Percentiles rank a stretch among this genome's conserved stretches.
phyloP scores from a whole-genome alignment of 2,797 vertebrate genomes.

The Poecile montanus region DNA sequence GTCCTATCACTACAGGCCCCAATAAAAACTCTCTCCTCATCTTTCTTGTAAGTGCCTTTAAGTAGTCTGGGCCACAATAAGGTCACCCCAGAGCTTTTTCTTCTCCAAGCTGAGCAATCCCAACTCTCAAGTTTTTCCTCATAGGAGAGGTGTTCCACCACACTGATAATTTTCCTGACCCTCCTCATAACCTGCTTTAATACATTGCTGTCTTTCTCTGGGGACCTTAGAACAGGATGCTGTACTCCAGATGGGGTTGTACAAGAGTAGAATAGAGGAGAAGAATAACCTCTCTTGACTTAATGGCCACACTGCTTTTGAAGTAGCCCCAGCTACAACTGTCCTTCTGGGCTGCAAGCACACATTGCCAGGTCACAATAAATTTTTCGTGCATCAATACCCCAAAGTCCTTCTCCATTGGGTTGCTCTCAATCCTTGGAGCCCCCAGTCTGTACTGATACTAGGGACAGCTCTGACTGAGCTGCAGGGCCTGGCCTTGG shows the following conservation, averaged over 20 bases:
- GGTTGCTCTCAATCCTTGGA: not conserved
- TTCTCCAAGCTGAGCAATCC: not conserved
- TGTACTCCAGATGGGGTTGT: not conserved
- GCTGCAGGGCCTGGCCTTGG: not conserved
- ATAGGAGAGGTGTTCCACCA: not conserved
- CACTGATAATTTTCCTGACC: not conserved
- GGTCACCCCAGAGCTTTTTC: not conserved
- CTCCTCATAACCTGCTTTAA: not conserved
- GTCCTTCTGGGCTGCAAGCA: fast-evolving
- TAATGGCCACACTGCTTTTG: not conserved
- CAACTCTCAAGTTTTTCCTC: not conserved
- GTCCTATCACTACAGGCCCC: not conserved
- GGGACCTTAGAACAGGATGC: not conserved
- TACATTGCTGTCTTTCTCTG: fast-evolving
- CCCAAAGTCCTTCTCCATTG: not conserved
- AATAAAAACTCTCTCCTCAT: not conserved
- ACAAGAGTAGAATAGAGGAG: not conserved
- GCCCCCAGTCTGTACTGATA: not conserved
- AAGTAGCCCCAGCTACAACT: not conserved
- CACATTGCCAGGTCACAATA: not conserved
- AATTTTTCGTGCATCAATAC: not conserved
- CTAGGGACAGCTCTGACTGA: fast-evolving
- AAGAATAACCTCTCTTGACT: not conserved
- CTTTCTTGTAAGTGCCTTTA: not conserved
- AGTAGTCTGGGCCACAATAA: not conserved